Evolutionary conservation across 2,113 vertebrate species (phyloP), one percentile per base, ranked within the genome.

Genomic region (Tiliqua scincoides): DNA sequence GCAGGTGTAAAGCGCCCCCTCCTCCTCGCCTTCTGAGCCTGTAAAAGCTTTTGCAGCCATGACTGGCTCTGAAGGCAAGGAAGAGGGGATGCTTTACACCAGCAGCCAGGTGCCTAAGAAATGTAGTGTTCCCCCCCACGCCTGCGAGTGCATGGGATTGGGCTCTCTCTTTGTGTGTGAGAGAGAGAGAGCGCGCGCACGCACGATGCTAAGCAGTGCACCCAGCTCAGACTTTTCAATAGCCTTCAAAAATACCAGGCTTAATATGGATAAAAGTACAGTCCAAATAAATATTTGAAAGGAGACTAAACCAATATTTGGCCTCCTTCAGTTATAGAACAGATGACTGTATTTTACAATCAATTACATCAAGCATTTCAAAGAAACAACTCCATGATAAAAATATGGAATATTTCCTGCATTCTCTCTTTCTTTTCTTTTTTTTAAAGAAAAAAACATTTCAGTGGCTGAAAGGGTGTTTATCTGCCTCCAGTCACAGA

Each of bases 221-320:
- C 78, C 73, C 76, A 92, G 85, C 79, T 67, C 63, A 91, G 48
- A 87, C 23, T 54, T 37, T 54, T 91, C 0, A 12, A 82, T 61
- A 57, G 62, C 48, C 40, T 75, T 80, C 67, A 86, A 78, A 87
- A 90, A 65, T 88, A 63, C 89, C 79, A 89, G 52, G 20, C 79
- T 90, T 72, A 92, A 79, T 79, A 85, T 15, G 81, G 88, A 91
- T 85, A 88, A 91, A 74, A 85, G 79, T 90, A 82, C 87, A 93
- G 67, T 76, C 40, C 61, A 93, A 92, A 92, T 85, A 94, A 87
- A 85, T 70, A 88, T 84, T 92, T 91, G 21, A 82, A 91, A 74
- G 0, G 84, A 20, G 75, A 84, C 90, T 87, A 87, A 93, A 81
- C 89, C 88, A 63, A 52, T 84, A 75, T 48, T 87, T 77, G 62